These are phyloP conservation scores for Tympanoctomys barrerae DNA, from an alignment of 2,797 vertebrate genomes.

Conservation along the genomic window DNA sequence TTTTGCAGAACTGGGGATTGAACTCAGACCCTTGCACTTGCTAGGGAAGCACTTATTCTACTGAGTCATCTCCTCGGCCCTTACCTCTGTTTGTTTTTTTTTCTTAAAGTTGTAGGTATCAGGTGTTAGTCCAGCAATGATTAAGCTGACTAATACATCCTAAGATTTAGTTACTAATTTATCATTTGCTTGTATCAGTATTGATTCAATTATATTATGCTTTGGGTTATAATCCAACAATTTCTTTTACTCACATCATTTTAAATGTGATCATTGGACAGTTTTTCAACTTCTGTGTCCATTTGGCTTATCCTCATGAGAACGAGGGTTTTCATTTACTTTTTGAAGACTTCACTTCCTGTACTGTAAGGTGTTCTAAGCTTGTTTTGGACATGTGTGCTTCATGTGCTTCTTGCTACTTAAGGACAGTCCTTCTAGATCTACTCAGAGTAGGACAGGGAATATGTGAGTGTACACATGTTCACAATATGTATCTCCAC, in stretches of 20 bases:
- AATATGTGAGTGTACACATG: accelerated
- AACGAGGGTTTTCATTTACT: not conserved
- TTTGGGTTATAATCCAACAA: not conserved
- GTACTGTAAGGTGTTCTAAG: not conserved
- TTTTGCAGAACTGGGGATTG: too few relatives aligned
- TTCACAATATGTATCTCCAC: too few relatives aligned
- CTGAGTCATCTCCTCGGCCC: too few relatives aligned
- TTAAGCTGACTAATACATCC: not conserved
- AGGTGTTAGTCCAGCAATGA: not conserved
- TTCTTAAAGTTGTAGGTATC: not conserved
- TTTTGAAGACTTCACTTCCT: not conserved
- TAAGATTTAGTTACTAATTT: not conserved
- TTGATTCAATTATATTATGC: not conserved
- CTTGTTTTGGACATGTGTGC: too few relatives aligned
- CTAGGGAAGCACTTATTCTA: too few relatives aligned
- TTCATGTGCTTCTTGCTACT: too few relatives aligned
- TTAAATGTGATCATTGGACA: not conserved
- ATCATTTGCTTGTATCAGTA: not conserved
- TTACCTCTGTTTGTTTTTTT: too few relatives aligned
- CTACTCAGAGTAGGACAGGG: not conserved
- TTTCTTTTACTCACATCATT: not conserved
- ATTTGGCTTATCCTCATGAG: not conserved
- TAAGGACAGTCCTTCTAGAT: not conserved
- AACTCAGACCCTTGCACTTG: too few relatives aligned
- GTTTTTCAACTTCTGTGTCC: too few relatives aligned